Evolutionary conservation across 1,140 invertebrate species (phyloP), one percentile per base, ranked within the genome.

Genomic region (Tigriopus japonicus): DNA sequence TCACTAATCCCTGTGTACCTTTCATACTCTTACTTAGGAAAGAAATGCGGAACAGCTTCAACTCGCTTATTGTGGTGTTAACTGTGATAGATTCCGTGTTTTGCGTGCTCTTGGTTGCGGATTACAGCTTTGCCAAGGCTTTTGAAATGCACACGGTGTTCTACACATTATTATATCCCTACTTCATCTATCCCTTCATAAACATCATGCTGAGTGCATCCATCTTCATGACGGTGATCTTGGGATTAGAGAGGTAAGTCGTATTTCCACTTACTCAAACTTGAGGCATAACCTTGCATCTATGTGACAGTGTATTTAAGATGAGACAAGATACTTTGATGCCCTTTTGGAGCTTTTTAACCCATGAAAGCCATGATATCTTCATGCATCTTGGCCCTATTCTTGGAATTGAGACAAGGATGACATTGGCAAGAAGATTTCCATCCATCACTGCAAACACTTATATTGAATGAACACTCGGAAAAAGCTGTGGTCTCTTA

Each of bases 31-130:
- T 54, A 7, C 15, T 24, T 24, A 54, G 52, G 24, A 19, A 14
- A n/a, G 24, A 54, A 24, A 54, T 54, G 17, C n/a, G 24, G 24
- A 54, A 54, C 52, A 54, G 52, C 23, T 54, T 54, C 24, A 28
- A 54, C 24, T 17, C 17, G 15, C 24, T 54, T 1, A 54, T 54
- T 28, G 17, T 54, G 15, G 23, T 54, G 2, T 24, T 54, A 24
- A 28, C 52, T 24, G 23, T 54, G 14, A 24, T 54, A 6, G 52
- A 54, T 54, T 19, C 52, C 52, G 14, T 54, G 52, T 24, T 54
- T 24, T 54, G 52, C 24, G 14, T 54, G 2, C 15, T 54, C 5
- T n/a, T 28, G 14, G 24, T 54, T 17, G 52, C 24, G 14, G 52
- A 54, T 14, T 28, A 21, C 52, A 21, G 15, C 14, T 54, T 54